Evolutionary conservation across 2,113 vertebrate species (phyloP).

Genomic region (Ivindomyrus marchei): DNA sequence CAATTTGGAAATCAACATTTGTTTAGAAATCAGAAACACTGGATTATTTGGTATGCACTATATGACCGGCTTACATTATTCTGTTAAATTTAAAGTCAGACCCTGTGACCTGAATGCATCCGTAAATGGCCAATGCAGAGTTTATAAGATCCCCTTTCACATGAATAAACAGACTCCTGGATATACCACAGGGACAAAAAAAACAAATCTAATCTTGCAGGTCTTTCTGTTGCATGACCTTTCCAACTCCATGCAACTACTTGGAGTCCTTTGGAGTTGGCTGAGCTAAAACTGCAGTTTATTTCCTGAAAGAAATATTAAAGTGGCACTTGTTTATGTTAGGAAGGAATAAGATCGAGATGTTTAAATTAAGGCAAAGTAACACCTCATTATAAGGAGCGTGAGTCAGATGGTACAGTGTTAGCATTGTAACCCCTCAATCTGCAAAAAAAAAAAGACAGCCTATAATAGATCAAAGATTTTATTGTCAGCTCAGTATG

Average conservation of each 20-base stretch:
- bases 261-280: not conserved
- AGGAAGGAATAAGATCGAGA: not conserved
- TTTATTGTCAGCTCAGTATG: not conserved
- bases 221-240: not conserved
- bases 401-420: not conserved
- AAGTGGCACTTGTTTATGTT: not conserved
- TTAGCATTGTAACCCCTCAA: not conserved
- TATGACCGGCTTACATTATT: not conserved
- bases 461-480: not conserved
- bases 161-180: not conserved
- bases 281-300: not conserved
- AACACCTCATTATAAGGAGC: not conserved
- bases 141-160: not conserved
- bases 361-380: not conserved
- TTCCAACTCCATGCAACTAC: not conserved
- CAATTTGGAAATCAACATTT: not conserved
- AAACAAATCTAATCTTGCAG: not conserved
- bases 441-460: not conserved
- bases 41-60: not conserved
- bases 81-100: not conserved
- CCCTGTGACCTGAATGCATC: not conserved
- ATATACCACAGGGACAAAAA: not conserved
- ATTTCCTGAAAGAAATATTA: not conserved
- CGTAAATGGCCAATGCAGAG: not conserved
- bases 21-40: not conserved